phyloP scores from a whole-genome alignment of 2,888 invertebrate species.

The Meta bourneti region DNA sequence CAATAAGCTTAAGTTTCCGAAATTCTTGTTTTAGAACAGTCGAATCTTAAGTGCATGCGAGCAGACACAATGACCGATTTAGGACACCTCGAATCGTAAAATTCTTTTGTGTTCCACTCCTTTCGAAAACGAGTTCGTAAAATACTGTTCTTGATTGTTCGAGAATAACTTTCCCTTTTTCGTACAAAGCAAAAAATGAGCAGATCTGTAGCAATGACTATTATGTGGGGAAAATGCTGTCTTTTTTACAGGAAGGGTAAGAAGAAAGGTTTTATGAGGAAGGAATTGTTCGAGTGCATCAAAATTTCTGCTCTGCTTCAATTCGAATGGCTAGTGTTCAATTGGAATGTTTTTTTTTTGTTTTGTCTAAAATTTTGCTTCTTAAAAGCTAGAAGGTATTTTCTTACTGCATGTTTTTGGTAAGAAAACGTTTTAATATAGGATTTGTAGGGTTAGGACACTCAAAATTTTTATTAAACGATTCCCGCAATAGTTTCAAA shows the following conservation, averaged over 20 bases:
- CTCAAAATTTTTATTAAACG: too few relatives aligned
- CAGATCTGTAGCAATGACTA: too few relatives aligned
- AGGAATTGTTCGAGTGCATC: too few relatives aligned
- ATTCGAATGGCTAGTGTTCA: too few relatives aligned
- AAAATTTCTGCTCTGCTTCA: too few relatives aligned
- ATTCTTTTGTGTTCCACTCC: conserved; percentile 19
- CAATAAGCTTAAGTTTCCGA: conserved; percentile 12
- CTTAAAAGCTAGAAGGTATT: too few relatives aligned
- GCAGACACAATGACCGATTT: conserved; percentile 22
- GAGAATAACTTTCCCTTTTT: neutral
- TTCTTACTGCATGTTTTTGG: too few relatives aligned
- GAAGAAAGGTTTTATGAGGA: neutral
- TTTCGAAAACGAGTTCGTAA: neutral
- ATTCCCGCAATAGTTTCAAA: too few relatives aligned
- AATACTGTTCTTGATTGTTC: conserved; percentile 11
- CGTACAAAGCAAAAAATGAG: neutral
- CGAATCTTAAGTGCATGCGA: neutral
- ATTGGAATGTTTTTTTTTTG: neutral
- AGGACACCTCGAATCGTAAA: neutral
- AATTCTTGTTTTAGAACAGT: conserved; percentile 1
- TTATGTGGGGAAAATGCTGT: neutral
- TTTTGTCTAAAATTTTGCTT: neutral
- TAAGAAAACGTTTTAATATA: too few relatives aligned
- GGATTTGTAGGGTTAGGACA: too few relatives aligned
- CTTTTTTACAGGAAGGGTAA: neutral